Conservation (phyloP, 30 jellyfish, hydroid and myxozoan genomes). For the Pseudorhiza aurosa region DNA sequence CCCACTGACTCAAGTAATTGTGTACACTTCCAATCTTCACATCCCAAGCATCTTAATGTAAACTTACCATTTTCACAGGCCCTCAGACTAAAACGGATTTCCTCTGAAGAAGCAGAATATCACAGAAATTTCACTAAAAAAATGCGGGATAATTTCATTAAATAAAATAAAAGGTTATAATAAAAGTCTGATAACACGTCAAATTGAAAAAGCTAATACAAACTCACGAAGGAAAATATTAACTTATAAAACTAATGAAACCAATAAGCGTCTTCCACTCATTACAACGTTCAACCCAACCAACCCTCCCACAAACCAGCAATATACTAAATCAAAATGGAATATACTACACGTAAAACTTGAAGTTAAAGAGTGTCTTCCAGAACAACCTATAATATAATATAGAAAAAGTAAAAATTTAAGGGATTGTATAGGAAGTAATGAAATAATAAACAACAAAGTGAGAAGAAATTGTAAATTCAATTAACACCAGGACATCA, state of each 20-base stretch:
- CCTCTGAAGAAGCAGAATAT: conserved; percentile 15
- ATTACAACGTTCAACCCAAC: too few species aligned
- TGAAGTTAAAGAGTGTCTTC: background rate
- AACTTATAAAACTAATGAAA: too few species aligned
- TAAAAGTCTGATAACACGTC: too few species aligned
- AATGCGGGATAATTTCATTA: too few species aligned
- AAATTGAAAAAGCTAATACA: too few species aligned
- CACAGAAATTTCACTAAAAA: background rate
- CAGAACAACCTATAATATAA: background rate
- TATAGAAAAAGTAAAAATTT: background rate
- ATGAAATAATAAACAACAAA: background rate
- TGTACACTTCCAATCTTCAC: conserved; percentile 16
- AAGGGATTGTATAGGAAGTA: background rate
- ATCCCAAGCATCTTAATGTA: conserved; percentile 13
- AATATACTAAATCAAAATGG: too few species aligned
- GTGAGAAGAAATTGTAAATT: background rate
- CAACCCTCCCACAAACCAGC: too few species aligned
- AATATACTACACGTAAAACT: background rate
- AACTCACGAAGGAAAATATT: too few species aligned
- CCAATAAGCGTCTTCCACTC: too few species aligned
- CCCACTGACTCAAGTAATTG: conserved; percentile 41
- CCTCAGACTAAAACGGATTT: conserved; percentile 16
- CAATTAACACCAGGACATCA: background rate
- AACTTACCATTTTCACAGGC: conserved; percentile 36
- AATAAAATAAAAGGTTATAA: too few species aligned